phyloP scores from a whole-genome alignment of 2,113 vertebrate species.

The Tricholaema leucomelas region DNA sequence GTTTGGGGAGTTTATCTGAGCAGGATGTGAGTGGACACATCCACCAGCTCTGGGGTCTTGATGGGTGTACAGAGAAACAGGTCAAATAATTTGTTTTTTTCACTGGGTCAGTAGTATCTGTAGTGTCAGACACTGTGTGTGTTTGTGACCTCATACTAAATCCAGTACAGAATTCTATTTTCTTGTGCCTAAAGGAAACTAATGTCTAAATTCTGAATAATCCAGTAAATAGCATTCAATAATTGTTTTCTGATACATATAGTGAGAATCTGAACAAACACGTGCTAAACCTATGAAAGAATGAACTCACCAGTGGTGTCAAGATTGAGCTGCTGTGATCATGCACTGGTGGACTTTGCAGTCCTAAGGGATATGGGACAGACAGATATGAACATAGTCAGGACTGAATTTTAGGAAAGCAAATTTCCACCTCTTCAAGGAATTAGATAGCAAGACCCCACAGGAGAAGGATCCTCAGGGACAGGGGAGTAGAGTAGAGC shows the following conservation, averaged over 20 bases:
- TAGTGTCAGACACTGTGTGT: background rate
- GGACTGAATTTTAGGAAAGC: too few species aligned
- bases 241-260: background rate
- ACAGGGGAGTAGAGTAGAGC: too few species aligned
- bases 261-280: background rate
- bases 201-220: background rate
- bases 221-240: background rate
- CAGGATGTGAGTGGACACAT: accelerated
- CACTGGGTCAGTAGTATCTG: background rate
- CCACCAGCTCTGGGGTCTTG: background rate
- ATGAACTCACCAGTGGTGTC: too few species aligned
- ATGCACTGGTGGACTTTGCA: too few species aligned
- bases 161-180: background rate
- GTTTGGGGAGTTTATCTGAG: accelerated
- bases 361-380: too few species aligned
- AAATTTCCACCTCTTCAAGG: too few species aligned
- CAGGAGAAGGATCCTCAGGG: too few species aligned
- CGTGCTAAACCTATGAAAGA: too few species aligned
- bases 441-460: too few species aligned
- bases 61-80: background rate
- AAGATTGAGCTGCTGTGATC: too few species aligned
- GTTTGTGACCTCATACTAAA: background rate
- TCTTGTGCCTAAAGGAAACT: background rate
- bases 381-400: too few species aligned
- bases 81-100: background rate